Evolutionary conservation across 2,113 vertebrate species (phyloP), one percentile per base, ranked within the genome.

Genomic region (Mesembrinibis cayennensis): DNA sequence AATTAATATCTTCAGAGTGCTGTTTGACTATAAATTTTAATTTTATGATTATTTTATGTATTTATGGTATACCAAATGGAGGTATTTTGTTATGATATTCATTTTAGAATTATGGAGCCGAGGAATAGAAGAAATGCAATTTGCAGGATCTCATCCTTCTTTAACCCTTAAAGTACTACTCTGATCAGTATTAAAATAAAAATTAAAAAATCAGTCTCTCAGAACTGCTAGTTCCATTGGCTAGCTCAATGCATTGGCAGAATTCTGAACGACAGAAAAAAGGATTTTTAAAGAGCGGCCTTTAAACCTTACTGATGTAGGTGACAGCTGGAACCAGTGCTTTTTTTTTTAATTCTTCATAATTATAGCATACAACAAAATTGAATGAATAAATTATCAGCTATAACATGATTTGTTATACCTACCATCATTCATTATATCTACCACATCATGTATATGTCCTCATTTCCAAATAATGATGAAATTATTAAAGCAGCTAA

Each of bases 381-480:
- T 2, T 44, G 16, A 85, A 71, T 3, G 1, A 65, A 62, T 23
- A 12, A 26, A 62, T 63, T 65, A 15, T 29, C 11, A 63, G 7
- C 10, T 32, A 19, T 59, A 52, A 70, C 8, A 7, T 12, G 21
- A 21, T 38, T 83, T 62, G 7, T 38, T 50, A 8, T 21, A 49
- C 9, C 3, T 40, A 27, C 9, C 16, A 10, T 34, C 13, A 58
- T 44, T 19, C 1, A 1, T 63, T 55, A 3, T 11, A 42, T n/a
- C 19, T 71, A 56, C 26, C 22, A 27, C 3, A 1, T 17, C 6
- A 13, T 5, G 6, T 52, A 4, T 56, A n/a, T 19, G 5, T 22
- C 27, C 10, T 89, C 49, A 40, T 79, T 5, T 63, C 32, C 61
- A 93, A 67, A 62, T 53, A 91, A 61, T 42, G 13, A 74, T 29